Evolutionary conservation across 1,140 invertebrate genomes (phyloP), one percentile per base, ranked within the genome.

Genomic region (Pseudomyrmex cubaensis): DNA sequence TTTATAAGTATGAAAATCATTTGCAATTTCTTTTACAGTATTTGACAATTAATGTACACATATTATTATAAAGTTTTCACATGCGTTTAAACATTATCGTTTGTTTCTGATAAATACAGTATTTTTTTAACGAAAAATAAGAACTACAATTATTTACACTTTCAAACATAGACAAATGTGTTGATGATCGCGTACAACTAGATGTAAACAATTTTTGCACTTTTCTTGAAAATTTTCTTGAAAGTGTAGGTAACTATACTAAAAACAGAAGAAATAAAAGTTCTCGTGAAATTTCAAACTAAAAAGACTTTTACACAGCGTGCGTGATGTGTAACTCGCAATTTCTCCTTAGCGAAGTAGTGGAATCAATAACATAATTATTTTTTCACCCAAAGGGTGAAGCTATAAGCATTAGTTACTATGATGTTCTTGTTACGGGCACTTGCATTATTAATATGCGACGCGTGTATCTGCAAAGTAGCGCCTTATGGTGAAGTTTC

Each of bases 371-470:
- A 52, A 25, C 4, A 25, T 25, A 54, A 35, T 59, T 4, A 56
- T 15, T 56, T 72, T 57, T 8, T 46, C 25, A 57, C 17, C 9
- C 13, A 2, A 9, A 57, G 5, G 25, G 5, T 73, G 48, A 69
- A 69, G 10, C 7, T 50, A 50, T 52, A 44, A 70, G 35, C 52
- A 44, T 44, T 20, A 46, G 1, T 4, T n/a, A 4, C 20, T 20
- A 20, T 20, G 2, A 57, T 46, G 35, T 46, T 73, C 69, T 57
- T 35, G 15, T 54, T 44, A 25, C 13, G 9, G 10, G 10, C n/a
- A n/a, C n/a, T 35, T 73, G 52, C 54, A 73, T 73, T 73, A 17
- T 73, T 73, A 57, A 73, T 57, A 20, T 44, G n/a, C 4, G 1
- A 2, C n/a, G 12, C 25, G 15, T 12, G 20, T n/a, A 57, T n/a